These are phyloP conservation scores for Atlantisia rogersi DNA, from an alignment of 2,113 vertebrate genomes.

Conservation along the genomic window DNA sequence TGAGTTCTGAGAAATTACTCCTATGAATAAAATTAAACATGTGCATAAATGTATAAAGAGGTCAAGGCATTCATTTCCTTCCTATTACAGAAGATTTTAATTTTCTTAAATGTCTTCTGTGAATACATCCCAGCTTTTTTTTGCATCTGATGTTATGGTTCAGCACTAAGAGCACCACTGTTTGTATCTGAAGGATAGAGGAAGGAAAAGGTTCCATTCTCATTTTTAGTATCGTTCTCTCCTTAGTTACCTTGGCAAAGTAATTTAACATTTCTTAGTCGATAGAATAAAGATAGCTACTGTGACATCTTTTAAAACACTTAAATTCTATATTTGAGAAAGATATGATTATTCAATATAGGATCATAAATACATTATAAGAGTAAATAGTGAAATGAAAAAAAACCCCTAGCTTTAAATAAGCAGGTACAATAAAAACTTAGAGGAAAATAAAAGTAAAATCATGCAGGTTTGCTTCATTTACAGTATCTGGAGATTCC, in stretches of 20 bases:
- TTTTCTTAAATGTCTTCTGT: neutral
- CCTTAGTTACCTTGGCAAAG: neutral
- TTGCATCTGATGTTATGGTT: neutral
- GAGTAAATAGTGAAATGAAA: neutral
- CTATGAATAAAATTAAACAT: conserved; percentile 6
- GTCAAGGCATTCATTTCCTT: neutral
- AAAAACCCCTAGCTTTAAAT: neutral
- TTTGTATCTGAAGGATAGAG: neutral
- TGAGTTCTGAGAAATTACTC: neutral
- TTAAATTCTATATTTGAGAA: neutral
- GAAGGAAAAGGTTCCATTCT: neutral
- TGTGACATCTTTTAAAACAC: neutral
- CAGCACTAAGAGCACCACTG: neutral
- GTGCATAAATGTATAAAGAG: neutral
- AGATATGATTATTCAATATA: neutral
- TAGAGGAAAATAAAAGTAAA: neutral
- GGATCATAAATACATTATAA: neutral
- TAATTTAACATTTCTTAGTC: neutral
- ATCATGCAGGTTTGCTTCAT: neutral
- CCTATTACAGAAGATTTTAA: neutral
- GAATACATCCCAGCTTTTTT: neutral
- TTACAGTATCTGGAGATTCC: neutral
- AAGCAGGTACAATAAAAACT: neutral
- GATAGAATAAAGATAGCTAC: neutral
- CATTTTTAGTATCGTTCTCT: neutral